Base-by-base conservation (phyloP, 2,113 vertebrate genomes). In the Prunella fulvescens region DNA sequence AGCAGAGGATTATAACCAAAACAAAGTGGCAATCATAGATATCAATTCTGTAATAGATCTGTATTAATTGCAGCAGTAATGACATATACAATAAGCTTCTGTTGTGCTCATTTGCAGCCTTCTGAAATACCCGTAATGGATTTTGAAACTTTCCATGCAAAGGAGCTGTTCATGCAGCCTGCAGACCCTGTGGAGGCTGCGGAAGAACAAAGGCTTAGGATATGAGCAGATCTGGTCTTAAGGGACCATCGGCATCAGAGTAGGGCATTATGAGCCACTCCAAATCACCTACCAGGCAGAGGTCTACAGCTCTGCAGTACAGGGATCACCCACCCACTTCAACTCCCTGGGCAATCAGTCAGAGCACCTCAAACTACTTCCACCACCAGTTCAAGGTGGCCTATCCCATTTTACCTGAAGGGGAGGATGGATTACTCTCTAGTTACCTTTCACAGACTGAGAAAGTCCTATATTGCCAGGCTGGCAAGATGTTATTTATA, bases 281-380 rank as follows among this genome's bases (percentile, higher is more conserved):
- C 29, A 44, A 22, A 72, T 4, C n/a, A 35, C 11, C 17, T 16
- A 1, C 14, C 18, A 64, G 24, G 42, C 25, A 77, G 57, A 65
- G 15, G 54, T 77, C 58, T 60, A 12, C 37, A 91, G 33, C n/a
- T 20, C 51, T 62, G 23, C 29, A 44, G 51, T 42, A 8, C 12
- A 78, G 57, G 44, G 14, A 54, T 44, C 37, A 44, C 3, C 10
- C 1, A 4, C 12, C 7, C 26, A 10, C 26, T 73, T 81, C 74
- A 35, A 45, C 0, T 1, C 6, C 24, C 42, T 4, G 1, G 28
- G 18, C 47, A 40, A 16, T 20, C 11, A 7, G 14, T 9, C 51
- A 84, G 12, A 58, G 33, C 17, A 48, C 17, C 15, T 76, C 53
- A 93, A 85, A 76, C 31, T 11, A 45, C 17, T 51, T 81, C 45